Evolutionary conservation across 1,140 invertebrate species (phyloP).

Genomic region (Thrips palmi): DNA sequence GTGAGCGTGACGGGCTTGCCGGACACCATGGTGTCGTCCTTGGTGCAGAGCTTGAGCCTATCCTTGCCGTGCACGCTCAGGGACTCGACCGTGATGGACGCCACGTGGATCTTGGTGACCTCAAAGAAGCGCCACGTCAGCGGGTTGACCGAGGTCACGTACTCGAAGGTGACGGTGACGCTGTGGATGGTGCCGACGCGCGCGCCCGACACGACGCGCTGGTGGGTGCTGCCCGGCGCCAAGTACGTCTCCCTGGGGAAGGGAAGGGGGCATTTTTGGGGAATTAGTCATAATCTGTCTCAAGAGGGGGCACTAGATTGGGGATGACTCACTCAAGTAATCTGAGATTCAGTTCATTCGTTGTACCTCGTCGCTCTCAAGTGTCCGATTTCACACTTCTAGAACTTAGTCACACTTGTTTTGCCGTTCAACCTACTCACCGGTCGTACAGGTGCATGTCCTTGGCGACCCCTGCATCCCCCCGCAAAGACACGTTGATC

Average conservation of each 20-base stretch:
- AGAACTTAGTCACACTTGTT: background rate
- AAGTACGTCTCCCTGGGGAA: conserved; percentile 29
- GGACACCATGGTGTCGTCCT: conserved; percentile 11
- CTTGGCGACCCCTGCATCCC: no score
- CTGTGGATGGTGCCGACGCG: conserved; percentile 39
- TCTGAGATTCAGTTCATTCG: background rate
- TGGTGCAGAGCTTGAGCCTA: no score
- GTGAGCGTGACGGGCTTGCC: no score
- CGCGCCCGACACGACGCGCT: conserved; percentile 41
- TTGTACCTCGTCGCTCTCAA: background rate
- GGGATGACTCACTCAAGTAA: background rate
- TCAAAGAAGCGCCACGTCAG: conserved; percentile 64
- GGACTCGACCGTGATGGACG: conserved; percentile 47
- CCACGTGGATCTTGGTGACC: conserved; percentile 47
- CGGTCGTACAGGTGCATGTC: no score
- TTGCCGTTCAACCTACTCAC: no score
- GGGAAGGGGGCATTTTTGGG: background rate
- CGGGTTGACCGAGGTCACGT: conserved; percentile 59
- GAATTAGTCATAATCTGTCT: background rate
- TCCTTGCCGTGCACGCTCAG: no score
- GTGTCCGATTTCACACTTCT: background rate
- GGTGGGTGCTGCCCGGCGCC: conserved; percentile 50
- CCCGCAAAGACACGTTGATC: no score
- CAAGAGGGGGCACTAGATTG: background rate
- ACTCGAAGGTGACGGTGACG: conserved; percentile 55